Evolutionary conservation across 2,113 vertebrate genomes (phyloP), one percentile per base, ranked within the genome.

Genomic region (Gavia stellata): DNA sequence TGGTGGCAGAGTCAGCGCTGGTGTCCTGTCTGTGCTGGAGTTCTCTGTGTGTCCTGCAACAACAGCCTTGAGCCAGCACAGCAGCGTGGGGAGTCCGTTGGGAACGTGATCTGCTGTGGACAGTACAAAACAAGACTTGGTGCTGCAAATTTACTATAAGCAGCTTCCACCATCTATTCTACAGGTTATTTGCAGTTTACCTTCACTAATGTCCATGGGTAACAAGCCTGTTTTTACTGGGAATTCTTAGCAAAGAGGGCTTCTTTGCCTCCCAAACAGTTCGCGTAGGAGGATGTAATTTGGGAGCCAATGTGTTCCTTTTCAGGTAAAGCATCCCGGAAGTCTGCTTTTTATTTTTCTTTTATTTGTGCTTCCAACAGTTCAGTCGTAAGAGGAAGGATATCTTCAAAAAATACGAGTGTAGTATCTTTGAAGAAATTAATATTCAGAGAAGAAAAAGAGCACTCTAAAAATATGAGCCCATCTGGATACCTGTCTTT

Each of bases 151-250:
- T 44, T 26, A 17, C 18, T 12, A 3, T 9, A 17, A 63, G 31
- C 24, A 40, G 49, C 50, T 81, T 33, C 74, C 17, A 19, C 68
- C 40, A 29, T 18, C 36, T 52, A 4, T 61, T 66, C 45, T 38
- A 38, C 52, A 14, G 73, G n/a, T 55, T 42, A 55, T 17, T 36
- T 38, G 50, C 44, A 21, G 59, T 23, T 59, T 61, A 24, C 47
- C 45, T 67, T 42, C 58, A 44, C 24, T 17, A 9, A 31, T 4
- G 10, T 49, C 31, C 20, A 2, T 0, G 0, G 14, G 56, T 52
- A 71, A 55, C 19, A 9, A 66, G n/a, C 33, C 38, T 36, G 4
- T 50, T 80, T 49, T 36, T 33, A 38, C 36, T 20, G 29, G 50
- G 40, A 36, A 26, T 50, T 45, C 73, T 50, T 28, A 42, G 56